These are phyloP conservation scores for Geopemphigus sp. DNA, from an alignment of 1,140 invertebrate species.

Conservation along the genomic window DNA sequence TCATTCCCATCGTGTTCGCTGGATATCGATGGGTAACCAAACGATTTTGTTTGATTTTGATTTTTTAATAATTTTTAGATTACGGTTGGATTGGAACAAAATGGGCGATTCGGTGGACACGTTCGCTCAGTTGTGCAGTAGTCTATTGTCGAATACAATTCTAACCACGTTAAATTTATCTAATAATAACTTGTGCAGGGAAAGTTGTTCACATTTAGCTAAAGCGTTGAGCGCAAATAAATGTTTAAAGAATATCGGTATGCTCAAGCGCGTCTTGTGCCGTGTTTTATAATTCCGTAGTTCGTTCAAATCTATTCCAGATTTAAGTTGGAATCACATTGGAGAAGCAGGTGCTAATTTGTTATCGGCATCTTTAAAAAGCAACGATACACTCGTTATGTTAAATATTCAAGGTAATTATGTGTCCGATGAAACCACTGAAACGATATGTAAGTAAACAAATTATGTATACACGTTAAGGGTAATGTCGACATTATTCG, in stretches of 20 bases:
- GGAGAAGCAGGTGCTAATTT: background rate
- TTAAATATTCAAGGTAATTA: constrained; percentile 19
- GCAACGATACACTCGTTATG: background rate
- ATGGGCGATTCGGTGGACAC: constrained; percentile 19
- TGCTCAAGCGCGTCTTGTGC: background rate
- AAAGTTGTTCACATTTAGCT: constrained; percentile 9
- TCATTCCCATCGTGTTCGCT: background rate
- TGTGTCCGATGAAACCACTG: background rate
- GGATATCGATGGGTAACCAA: background rate
- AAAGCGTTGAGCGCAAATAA: background rate
- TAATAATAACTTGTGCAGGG: constrained; percentile 16
- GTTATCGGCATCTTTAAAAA: constrained; percentile 31
- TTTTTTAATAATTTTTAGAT: background rate
- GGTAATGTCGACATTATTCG: background rate
- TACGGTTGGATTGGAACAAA: constrained; percentile 34
- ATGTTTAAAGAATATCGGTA: constrained; percentile 32
- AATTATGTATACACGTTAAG: background rate
- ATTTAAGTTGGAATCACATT: constrained; percentile 39
- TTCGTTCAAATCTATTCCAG: background rate
- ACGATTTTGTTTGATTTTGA: background rate
- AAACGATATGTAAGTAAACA: background rate
- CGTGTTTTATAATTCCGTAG: background rate
- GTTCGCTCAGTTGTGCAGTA: constrained; percentile 27
- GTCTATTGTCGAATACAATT: constrained; percentile 17
- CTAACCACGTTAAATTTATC: constrained; percentile 17